phyloP scores from a whole-genome alignment of 2,113 vertebrate genomes.

The Heterocephalus glaber region DNA sequence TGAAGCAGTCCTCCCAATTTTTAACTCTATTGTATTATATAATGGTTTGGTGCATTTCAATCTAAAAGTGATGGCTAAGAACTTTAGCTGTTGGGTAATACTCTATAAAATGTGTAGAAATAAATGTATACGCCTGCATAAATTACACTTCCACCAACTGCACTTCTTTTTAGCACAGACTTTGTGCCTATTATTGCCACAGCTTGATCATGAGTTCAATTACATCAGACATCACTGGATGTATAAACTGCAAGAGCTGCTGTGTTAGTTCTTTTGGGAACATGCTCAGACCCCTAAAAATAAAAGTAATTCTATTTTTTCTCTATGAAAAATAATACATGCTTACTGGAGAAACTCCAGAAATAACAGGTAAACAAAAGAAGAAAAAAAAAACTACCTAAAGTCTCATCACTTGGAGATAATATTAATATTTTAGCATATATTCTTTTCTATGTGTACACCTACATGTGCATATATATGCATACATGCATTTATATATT shows the following conservation, averaged over 20 bases:
- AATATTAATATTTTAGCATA: constrained; percentile 43
- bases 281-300: constrained; percentile 45
- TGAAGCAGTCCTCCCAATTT: constrained; percentile 36
- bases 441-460: background rate
- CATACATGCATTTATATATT: background rate
- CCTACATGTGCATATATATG: background rate
- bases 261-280: constrained; percentile 46
- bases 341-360: constrained; percentile 45
- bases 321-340: constrained; percentile 51
- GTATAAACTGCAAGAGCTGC: constrained; percentile 4
- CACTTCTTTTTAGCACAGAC: constrained; percentile 35
- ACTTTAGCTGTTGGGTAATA: constrained; percentile 27
- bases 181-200: background rate
- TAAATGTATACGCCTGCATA: constrained; percentile 1
- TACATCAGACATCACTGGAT: background rate
- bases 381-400: constrained; percentile 58
- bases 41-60: constrained; percentile 24
- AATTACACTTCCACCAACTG: constrained; percentile 43
- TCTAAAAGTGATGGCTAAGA: constrained; percentile 52
- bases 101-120: constrained; percentile 31
- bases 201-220: constrained; percentile 47
- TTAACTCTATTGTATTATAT: constrained; percentile 20
- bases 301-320: constrained; percentile 44
- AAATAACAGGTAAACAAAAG: constrained; percentile 45
- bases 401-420: constrained; percentile 29